Evolutionary conservation across 1,140 invertebrate genomes (phyloP).

Genomic region (Ostrea denselamellosa): DNA sequence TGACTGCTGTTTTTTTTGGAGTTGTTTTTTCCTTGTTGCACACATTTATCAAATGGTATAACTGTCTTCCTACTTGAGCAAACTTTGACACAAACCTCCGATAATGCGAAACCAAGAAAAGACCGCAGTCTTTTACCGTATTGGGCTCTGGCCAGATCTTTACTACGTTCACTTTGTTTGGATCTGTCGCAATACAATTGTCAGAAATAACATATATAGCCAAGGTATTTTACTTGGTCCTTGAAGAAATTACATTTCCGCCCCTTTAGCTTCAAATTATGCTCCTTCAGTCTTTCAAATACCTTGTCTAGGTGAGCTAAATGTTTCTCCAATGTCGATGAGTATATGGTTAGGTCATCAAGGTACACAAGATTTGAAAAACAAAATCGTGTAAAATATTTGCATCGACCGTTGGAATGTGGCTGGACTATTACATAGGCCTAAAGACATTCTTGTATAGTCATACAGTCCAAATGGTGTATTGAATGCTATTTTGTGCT

Average conservation of each 20-base stretch:
- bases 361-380: constrained; percentile 56
- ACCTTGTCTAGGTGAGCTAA: constrained; percentile 58
- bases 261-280: constrained; percentile 56
- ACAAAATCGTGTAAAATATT: constrained; percentile 58
- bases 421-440: no score
- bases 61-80: constrained; percentile 27
- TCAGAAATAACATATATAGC: constrained; percentile 19
- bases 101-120: constrained; percentile 61
- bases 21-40: neutral
- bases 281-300: constrained; percentile 55
- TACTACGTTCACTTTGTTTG: constrained; percentile 45
- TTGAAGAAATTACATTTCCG: constrained; percentile 49
- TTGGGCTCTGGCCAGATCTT: constrained; percentile 45
- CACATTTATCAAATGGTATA: neutral
- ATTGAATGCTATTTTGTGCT: no score
- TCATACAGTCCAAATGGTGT: no score
- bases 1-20: neutral
- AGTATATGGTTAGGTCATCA: constrained; percentile 65
- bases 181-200: constrained; percentile 45
- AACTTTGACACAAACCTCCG: constrained; percentile 36
- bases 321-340: constrained; percentile 57
- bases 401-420: no score
- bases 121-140: constrained; percentile 43
- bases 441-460: no score
- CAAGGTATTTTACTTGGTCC: constrained; percentile 40